Base-by-base conservation (phyloP, 2,888 invertebrate species). In the Yponomeuta malinellus region DNA sequence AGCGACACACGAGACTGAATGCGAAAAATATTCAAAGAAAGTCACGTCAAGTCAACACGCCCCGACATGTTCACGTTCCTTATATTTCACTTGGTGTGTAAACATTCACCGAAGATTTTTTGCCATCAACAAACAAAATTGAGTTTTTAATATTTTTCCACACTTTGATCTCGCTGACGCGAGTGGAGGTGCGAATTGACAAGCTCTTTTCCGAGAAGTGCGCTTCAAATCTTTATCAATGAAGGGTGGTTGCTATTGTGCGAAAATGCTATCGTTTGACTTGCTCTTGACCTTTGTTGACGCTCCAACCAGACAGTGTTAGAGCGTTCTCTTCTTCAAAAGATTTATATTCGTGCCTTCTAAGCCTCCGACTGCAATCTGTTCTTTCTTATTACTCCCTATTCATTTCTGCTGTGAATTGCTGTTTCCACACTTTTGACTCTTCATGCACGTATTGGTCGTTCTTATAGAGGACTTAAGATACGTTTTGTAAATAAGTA, bases 41-140 rank as follows among this genome's bases (percentile, higher is more conserved):
- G 81, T 82, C 80, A 78, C 78, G 80, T 76, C 76, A 80, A 77
- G 83, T 81, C 86, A 86, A 87, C 82, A 88, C 83, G 80, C 84
- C 52, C 52, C 52, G 15, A 84, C 81, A 84, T 81, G 81, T 77
- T 81, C 83, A 78, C 84, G 84, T 84, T 88, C 87, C 72, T 88
- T 88, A 88, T 88, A 88, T 89, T 87, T 85, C 85, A 82, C 82
- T 79, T 81, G 76, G 79, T 79, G 78, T n/a, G 84, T 85, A 89
- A 88, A 87, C 83, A 87, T 63, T 33, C 43, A 2, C 81, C 84
- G 84, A 87, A 87, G 83, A 87, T 87, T 86, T 86, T 81, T 81
- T 59, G 52, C 80, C 79, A 79, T 85, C 80, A 78, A 82, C 85
- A 88, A 86, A 88, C 82, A 87, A 81, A 84, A 83, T 52, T 82